Conservation (phyloP, 2,113 vertebrate species). For the Oreochromis tanganicae region DNA sequence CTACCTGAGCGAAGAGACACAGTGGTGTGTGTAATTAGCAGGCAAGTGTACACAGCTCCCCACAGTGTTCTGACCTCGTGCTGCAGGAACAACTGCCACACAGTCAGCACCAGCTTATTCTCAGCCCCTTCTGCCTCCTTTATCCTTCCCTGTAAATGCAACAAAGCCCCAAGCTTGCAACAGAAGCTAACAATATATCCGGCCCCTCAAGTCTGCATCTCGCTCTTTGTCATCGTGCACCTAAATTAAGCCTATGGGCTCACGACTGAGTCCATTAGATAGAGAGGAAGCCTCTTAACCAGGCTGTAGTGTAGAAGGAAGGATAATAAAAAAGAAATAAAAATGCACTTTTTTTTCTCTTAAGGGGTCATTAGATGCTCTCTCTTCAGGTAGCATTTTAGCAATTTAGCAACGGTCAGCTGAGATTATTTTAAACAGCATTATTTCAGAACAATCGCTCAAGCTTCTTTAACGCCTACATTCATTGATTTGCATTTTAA, state of each 20-base stretch:
- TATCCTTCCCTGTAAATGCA: neutral
- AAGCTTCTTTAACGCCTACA: neutral
- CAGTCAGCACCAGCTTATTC: conserved; percentile 13
- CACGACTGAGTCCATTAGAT: neutral
- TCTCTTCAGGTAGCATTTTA: neutral
- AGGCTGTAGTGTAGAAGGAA: neutral
- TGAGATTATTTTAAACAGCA: neutral
- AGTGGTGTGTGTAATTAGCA: conserved; percentile 72
- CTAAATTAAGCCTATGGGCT: conserved; percentile 25
- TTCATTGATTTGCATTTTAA: neutral
- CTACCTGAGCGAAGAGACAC: conserved; percentile 52
- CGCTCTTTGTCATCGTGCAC: neutral
- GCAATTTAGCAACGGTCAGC: neutral
- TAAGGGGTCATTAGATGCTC: conserved; percentile 45
- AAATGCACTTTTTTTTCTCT: conserved; percentile 3
- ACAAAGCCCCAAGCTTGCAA: conserved; percentile 37
- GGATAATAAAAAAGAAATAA: neutral
- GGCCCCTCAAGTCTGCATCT: neutral
- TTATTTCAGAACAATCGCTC: neutral
- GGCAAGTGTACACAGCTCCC: conserved; percentile 67
- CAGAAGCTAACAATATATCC: conserved; percentile 45
- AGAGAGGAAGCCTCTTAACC: conserved; percentile 12
- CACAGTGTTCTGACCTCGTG: conserved; percentile 65
- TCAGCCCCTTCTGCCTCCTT: neutral
- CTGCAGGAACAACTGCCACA: conserved; percentile 41